Percentiles rank a stretch among this genome's conserved stretches.
Evolutionary conservation across 2,888 invertebrate genomes (phyloP).

Genomic region (Teinopalpus imperialis): DNA sequence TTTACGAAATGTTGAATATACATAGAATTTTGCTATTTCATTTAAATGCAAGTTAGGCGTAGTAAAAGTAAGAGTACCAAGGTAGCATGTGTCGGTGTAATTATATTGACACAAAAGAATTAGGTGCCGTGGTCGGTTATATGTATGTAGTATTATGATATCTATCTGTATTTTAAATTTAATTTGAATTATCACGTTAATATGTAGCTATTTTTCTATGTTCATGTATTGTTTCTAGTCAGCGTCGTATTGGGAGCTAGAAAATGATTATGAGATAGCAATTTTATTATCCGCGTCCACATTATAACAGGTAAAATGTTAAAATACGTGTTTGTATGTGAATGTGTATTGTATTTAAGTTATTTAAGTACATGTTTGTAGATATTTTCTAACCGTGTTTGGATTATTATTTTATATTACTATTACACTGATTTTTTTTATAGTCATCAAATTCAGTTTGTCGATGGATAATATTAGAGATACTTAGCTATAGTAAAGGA

Average conservation of each 20-base stretch:
- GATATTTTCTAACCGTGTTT: background rate
- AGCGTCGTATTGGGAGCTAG: constrained; percentile 44
- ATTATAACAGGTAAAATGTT: constrained; percentile 41
- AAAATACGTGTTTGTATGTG: constrained; percentile 32
- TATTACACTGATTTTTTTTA: too few species aligned
- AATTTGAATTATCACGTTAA: background rate
- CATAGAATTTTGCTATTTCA: background rate
- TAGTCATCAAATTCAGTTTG: too few species aligned
- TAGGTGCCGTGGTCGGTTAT: too few species aligned
- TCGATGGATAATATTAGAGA: too few species aligned
- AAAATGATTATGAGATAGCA: constrained; percentile 44
- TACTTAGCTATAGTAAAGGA: too few species aligned
- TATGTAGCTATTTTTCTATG: constrained; percentile 26
- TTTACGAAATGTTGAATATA: too few species aligned
- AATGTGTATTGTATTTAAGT: constrained; percentile 30
- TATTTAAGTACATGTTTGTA: constrained; percentile 9
- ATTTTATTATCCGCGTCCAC: constrained; percentile 40
- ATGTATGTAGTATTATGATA: background rate
- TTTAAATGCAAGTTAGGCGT: constrained; percentile 2
- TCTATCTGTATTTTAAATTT: constrained; percentile 8
- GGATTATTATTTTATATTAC: background rate
- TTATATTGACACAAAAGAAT: background rate
- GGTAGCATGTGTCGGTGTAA: constrained; percentile 1
- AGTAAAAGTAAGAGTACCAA: constrained; percentile 1
- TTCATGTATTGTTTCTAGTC: constrained; percentile 40